Base-by-base conservation (phyloP, 2,888 invertebrate genomes). In the Leptogaster cylindrica region DNA sequence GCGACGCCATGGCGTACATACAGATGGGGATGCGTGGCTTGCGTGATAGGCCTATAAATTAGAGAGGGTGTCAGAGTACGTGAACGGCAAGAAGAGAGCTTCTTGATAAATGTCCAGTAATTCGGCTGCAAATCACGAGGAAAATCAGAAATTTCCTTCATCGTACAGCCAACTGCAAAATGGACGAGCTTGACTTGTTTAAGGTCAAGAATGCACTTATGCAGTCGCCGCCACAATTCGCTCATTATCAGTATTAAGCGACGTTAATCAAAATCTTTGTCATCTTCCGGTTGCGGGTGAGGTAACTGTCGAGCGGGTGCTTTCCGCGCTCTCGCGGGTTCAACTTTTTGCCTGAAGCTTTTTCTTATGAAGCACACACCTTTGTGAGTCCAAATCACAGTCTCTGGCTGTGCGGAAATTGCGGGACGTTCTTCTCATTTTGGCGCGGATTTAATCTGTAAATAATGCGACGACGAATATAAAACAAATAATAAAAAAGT, bases 391-490 rank as follows among this genome's bases (percentile, higher is more conserved):
- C n/a, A n/a, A n/a, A n/a, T n/a, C n/a, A 4, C 48, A 6, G 48
- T 61, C 23, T 14, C 61, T 61, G 2, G 31, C 10, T 28, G 44
- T 44, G 44, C 44, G 61, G 61, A 61, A 44, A 44, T 44, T 18
- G 44, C 12, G 44, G 44, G 41, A 44, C 44, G 28, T 61, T 61
- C 27, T 25, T 58, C 44, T 61, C 27, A 12, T 61, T 61, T 61
- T 27, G 12, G 18, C 44, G 61, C 61, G 28, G 44, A 25, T n/a
- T 44, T 61, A 61, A 61, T 61, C 44, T 61, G 61, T 61, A 61
- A 61, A 61, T 61, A 61, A 61, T 61, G 44, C 61, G 61, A 61
- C 61, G 61, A 61, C 61, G 41, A 61, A 44, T 61, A 16, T 28
- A 44, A 61, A 51, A 44, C 28, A 27, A 61, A n/a, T n/a, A n/a